Percentiles rank a stretch among this genome's conserved stretches.
Evolutionary conservation across 2,888 invertebrate genomes (phyloP).

Genomic region (Drosophila setosimentum): DNA sequence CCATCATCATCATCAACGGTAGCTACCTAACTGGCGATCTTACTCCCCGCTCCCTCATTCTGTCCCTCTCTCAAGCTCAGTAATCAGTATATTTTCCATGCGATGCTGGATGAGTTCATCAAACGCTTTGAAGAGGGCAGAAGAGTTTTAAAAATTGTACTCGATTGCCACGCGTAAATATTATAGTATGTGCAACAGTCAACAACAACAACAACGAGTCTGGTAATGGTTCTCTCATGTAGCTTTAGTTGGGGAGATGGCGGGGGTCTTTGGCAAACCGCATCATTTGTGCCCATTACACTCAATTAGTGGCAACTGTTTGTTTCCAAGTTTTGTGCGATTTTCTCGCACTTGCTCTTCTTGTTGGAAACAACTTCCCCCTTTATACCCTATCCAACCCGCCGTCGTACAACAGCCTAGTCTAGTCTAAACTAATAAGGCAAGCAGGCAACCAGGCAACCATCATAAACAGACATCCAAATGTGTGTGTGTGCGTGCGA

Average conservation of each 20-base stretch:
- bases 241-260: neutral
- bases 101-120: constrained; percentile 63
- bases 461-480: constrained; percentile 16
- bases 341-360: constrained; percentile 60
- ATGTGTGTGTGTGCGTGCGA: constrained; percentile 11
- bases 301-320: constrained; percentile 73
- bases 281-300: constrained; percentile 77
- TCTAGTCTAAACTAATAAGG: constrained; percentile 51
- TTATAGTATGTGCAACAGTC: constrained; percentile 29
- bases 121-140: constrained; percentile 48
- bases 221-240: neutral
- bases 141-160: constrained; percentile 61
- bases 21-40: constrained; percentile 46
- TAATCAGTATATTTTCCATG: constrained; percentile 31
- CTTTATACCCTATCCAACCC: constrained; percentile 5
- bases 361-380: constrained; percentile 8
- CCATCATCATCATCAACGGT: constrained; percentile 53
- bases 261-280: constrained; percentile 24
- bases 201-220: neutral
- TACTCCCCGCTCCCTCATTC: constrained; percentile 9
- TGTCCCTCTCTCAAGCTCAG: neutral
- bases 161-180: constrained; percentile 48
- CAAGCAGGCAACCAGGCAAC: constrained; percentile 39
- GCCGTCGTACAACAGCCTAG: neutral
- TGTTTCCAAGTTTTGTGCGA: constrained; percentile 55